A percentile compares a stretch with the other conserved stretches of the same genome.
Evolutionary conservation across 2,888 invertebrate genomes (phyloP).

Genomic region (Trichopria drosophilae): DNA sequence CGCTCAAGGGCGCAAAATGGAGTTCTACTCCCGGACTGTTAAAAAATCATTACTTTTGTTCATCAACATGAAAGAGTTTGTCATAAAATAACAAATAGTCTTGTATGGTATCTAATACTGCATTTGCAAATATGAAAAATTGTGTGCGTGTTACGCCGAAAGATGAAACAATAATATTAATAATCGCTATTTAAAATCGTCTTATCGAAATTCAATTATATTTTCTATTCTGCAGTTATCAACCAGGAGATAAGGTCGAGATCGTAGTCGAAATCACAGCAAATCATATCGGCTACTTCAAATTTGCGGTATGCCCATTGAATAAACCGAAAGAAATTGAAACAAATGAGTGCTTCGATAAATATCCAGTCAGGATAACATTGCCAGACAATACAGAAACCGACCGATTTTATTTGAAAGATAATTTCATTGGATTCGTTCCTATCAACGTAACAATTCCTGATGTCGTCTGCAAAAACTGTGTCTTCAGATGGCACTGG

Average conservation of each 20-base stretch:
- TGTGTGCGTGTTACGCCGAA: too few species aligned
- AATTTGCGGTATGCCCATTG: constrained; percentile 61
- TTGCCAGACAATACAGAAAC: too few species aligned
- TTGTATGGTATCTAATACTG: too few species aligned
- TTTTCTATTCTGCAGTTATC: constrained; percentile 44
- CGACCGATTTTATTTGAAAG: too few species aligned
- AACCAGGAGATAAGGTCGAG: constrained; percentile 42
- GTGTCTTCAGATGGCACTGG: constrained; percentile 65
- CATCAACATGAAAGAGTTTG: too few species aligned
- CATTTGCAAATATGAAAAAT: too few species aligned
- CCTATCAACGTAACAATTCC: constrained; percentile 55
- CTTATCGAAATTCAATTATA: neutral
- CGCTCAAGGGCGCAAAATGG: too few species aligned
- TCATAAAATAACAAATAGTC: too few species aligned
- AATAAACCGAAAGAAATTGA: constrained; percentile 54
- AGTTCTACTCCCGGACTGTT: too few species aligned
- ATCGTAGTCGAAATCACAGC: constrained; percentile 57
- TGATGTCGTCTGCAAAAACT: constrained; percentile 60
- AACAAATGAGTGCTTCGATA: constrained; percentile 61
- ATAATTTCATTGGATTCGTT: constrained; percentile 38
- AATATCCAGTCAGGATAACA: constrained; percentile 43
- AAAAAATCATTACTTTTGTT: too few species aligned
- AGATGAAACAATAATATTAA: neutral
- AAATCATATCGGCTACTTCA: constrained; percentile 61
- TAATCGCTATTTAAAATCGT: neutral